These are phyloP conservation scores for Diprion similis DNA, from an alignment of 1,140 invertebrate species.

Conservation along the genomic window DNA sequence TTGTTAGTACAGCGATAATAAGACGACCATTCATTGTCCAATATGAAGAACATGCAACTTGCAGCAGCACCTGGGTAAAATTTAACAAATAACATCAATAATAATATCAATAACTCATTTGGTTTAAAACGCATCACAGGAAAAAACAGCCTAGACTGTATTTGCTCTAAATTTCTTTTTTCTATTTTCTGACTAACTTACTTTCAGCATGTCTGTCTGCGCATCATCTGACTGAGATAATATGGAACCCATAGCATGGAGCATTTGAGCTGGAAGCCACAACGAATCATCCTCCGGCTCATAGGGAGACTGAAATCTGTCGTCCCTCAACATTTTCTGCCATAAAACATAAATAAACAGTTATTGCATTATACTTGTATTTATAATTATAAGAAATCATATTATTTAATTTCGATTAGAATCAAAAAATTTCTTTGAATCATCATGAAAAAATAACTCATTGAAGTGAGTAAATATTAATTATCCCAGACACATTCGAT, in stretches of 20 bases:
- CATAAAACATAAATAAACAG: constrained; percentile 29
- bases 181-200: constrained; percentile 38
- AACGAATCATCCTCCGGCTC: constrained; percentile 90
- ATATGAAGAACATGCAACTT: constrained; percentile 79
- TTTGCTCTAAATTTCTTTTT: too few species aligned
- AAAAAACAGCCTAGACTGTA: not conserved
- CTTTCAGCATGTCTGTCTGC: constrained; percentile 77
- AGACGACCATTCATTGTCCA: constrained; percentile 84
- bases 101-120: not conserved
- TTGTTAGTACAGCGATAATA: constrained; percentile 78
- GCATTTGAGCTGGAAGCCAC: constrained; percentile 88
- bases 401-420: too few species aligned
- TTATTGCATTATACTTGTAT: too few species aligned
- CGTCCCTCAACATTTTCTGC: constrained; percentile 88
- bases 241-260: constrained; percentile 83
- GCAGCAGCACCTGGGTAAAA: constrained; percentile 72
- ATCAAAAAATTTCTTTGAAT: too few species aligned
- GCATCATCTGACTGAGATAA: constrained; percentile 76
- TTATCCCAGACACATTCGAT: too few species aligned
- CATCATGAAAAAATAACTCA: too few species aligned
- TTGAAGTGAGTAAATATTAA: too few species aligned
- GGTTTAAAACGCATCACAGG: not conserved
- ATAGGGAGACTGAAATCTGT: constrained; percentile 88
- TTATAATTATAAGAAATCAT: too few species aligned
- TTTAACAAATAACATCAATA: not conserved